Conservation (phyloP, 2,797 vertebrate genomes). For the Sparus aurata region DNA sequence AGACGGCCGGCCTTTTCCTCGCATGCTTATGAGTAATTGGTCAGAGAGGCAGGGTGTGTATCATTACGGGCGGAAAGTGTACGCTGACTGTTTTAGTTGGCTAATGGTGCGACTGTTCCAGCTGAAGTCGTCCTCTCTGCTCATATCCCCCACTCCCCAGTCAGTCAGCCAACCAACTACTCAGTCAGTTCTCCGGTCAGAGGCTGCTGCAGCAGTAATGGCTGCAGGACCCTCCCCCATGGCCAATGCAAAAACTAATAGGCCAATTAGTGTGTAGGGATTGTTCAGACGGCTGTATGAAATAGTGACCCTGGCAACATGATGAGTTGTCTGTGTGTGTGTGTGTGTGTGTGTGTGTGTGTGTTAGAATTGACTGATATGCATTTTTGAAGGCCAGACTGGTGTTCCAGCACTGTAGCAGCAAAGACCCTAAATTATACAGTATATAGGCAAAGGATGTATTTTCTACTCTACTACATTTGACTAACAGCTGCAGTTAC, state of each 20-base stretch:
- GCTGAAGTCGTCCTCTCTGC: conserved; percentile 47
- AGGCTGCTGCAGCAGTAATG: conserved; percentile 52
- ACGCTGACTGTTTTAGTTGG: conserved; percentile 68
- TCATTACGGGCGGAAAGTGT: conserved; percentile 35
- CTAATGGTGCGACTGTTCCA: conserved; percentile 56
- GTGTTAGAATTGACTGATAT: not conserved
- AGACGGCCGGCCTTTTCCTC: conserved; percentile 34
- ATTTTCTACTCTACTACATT: no score
- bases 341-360: conserved; percentile 2
- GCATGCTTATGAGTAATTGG: conserved; percentile 59
- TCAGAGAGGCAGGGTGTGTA: conserved; percentile 36
- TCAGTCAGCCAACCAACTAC: conserved; percentile 46
- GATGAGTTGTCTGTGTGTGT: conserved; percentile 17
- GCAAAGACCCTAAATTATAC: not conserved
- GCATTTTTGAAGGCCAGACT: not conserved
- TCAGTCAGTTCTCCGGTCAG: conserved; percentile 57
- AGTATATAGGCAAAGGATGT: no score
- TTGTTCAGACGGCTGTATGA: conserved; percentile 67
- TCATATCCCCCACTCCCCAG: conserved; percentile 28
- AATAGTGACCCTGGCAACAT: conserved; percentile 37
- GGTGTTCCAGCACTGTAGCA: not conserved
- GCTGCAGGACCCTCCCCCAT: conserved; percentile 55
- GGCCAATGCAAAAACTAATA: conserved; percentile 74
- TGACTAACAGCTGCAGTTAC: no score
- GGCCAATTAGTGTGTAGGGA: conserved; percentile 74